Conservation (phyloP, 2,888 invertebrate genomes). For the Drosophila vallismaia region DNA sequence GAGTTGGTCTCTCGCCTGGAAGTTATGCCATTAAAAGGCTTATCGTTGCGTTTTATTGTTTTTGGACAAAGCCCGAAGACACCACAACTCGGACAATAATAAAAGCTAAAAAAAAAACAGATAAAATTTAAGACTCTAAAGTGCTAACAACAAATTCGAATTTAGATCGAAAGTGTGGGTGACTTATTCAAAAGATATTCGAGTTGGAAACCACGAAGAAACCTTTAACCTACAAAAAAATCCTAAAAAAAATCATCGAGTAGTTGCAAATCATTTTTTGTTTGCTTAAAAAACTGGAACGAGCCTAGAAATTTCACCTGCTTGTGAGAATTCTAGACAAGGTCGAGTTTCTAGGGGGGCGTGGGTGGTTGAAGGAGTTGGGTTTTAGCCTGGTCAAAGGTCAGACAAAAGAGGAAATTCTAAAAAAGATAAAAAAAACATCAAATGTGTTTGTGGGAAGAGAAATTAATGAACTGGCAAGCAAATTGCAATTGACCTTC, state of each 20-base stretch:
- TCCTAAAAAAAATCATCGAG: no score
- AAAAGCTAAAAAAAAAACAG: constrained; percentile 64
- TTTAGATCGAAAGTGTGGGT: constrained; percentile 5
- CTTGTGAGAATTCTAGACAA: no score
- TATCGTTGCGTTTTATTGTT: constrained; percentile 57
- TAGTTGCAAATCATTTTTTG: no score
- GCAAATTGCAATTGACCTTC: constrained; percentile 82
- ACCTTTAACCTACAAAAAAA: no score
- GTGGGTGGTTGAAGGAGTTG: no score
- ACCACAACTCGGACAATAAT: constrained; percentile 49
- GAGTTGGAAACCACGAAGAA: no score
- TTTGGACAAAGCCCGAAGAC: constrained; percentile 34
- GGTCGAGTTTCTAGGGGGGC: no score
- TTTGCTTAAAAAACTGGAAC: no score
- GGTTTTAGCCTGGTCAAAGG: constrained; percentile 2
- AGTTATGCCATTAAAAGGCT: constrained; percentile 44
- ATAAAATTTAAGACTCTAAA: constrained; percentile 60
- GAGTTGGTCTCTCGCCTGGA: constrained; percentile 16
- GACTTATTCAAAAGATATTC: not conserved
- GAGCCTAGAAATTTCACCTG: no score
- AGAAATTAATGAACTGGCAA: constrained; percentile 77
- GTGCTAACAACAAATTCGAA: not conserved
- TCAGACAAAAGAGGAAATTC: no score
- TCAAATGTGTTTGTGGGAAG: constrained; percentile 39
- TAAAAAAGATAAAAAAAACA: no score